These are phyloP conservation scores for Delia radicum DNA, from an alignment of 1,140 invertebrate genomes.

Conservation along the genomic window DNA sequence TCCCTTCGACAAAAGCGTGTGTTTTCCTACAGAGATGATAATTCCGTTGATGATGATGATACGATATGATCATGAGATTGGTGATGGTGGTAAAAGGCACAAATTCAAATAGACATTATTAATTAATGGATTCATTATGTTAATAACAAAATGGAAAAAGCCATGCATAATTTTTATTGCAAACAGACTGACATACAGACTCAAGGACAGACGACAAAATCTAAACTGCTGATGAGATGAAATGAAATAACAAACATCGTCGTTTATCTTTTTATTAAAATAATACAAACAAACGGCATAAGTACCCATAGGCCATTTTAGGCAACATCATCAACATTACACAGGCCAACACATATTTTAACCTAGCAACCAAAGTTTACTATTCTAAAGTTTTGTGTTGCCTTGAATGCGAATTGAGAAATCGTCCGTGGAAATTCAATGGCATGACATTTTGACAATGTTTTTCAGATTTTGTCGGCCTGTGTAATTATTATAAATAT, in stretches of 20 bases:
- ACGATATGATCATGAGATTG: neutral
- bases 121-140: slow-evolving; percentile 23
- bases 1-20: neutral
- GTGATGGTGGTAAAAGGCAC: neutral
- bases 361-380: too few relatives aligned
- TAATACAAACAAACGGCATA: slow-evolving; percentile 8
- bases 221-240: slow-evolving; percentile 10
- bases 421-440: too few relatives aligned
- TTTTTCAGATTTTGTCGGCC: too few relatives aligned
- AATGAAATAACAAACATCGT: slow-evolving; percentile 1
- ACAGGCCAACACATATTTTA: too few relatives aligned
- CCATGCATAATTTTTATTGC: slow-evolving; percentile 21
- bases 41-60: neutral
- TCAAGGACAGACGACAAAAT: neutral
- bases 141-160: slow-evolving; percentile 1
- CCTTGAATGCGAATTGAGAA: too few relatives aligned
- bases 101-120: slow-evolving; percentile 22
- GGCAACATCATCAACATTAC: neutral
- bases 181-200: neutral
- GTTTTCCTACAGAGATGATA: neutral
- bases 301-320: neutral
- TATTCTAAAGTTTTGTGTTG: too few relatives aligned
- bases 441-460: too few relatives aligned
- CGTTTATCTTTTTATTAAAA: slow-evolving; percentile 11
- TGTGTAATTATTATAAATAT: neutral